phyloP scores from a whole-genome alignment of 2,113 vertebrate genomes.

The Bujurquina vittata region DNA sequence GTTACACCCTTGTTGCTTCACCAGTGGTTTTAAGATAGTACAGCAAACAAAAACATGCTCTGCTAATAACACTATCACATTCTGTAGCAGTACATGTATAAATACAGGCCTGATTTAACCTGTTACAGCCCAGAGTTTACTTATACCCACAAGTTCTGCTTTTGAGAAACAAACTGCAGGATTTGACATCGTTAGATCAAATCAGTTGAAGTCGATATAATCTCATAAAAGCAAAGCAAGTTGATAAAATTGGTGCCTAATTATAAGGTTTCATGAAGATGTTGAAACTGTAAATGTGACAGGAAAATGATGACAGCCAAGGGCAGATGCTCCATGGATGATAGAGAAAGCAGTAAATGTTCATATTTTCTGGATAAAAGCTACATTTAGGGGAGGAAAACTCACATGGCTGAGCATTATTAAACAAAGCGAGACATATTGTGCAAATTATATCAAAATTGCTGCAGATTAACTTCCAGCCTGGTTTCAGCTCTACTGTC shows the following conservation, averaged over 20 bases:
- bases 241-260: background rate
- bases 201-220: background rate
- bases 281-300: background rate
- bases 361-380: background rate
- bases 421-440: background rate
- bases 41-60: conserved; percentile 21
- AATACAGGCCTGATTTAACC: background rate
- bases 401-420: background rate
- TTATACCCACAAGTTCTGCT: background rate
- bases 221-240: background rate
- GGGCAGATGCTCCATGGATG: background rate
- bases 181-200: background rate
- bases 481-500: background rate
- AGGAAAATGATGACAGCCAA: background rate
- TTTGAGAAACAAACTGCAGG: background rate
- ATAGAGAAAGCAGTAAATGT: background rate
- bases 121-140: background rate
- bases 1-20: conserved; percentile 55
- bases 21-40: conserved; percentile 10
- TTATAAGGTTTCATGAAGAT: background rate
- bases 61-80: conserved; percentile 4
- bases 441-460: background rate
- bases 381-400: background rate
- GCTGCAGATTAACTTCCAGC: background rate
- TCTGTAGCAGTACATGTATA: background rate